These are phyloP conservation scores for Hemichromis elongatus DNA, from an alignment of 2,113 vertebrate species.

Conservation along the genomic window DNA sequence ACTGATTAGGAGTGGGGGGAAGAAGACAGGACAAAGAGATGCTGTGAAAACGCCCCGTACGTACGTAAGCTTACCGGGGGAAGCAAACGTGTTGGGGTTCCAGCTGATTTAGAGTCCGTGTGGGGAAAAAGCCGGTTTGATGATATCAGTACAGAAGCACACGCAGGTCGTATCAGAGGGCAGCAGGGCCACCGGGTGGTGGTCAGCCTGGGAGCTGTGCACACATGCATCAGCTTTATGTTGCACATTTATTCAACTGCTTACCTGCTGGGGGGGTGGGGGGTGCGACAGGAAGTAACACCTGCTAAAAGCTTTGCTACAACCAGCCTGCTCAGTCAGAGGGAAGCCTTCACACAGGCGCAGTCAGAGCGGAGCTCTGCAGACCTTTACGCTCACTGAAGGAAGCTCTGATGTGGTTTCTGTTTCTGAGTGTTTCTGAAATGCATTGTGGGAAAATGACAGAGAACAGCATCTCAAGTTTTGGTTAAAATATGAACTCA, in stretches of 20 bases:
- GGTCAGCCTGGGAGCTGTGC: not conserved
- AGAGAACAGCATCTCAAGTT: too few species aligned
- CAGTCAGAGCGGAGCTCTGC: too few species aligned
- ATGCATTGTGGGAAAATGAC: too few species aligned
- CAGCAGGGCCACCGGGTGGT: too few species aligned
- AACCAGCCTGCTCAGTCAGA: too few species aligned
- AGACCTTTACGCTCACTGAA: too few species aligned
- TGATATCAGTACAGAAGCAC: not conserved
- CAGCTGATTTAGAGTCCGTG: not conserved
- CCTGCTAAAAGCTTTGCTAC: not conserved
- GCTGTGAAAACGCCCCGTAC: not conserved
- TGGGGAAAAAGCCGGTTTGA: not conserved
- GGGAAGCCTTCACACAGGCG: too few species aligned
- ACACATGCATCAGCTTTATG: not conserved
- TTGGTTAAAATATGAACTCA: too few species aligned
- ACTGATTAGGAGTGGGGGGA: not conserved
- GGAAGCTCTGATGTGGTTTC: too few species aligned
- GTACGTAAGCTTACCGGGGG: not conserved
- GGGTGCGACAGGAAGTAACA: not conserved
- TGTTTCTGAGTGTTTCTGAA: too few species aligned
- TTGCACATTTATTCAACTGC: not conserved
- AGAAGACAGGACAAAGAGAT: not conserved
- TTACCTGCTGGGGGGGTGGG: not conserved
- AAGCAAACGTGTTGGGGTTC: not conserved
- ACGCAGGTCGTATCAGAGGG: not conserved